phyloP scores from a whole-genome alignment of 2,888 invertebrate species.

The Zhuqinia jingwanae region DNA sequence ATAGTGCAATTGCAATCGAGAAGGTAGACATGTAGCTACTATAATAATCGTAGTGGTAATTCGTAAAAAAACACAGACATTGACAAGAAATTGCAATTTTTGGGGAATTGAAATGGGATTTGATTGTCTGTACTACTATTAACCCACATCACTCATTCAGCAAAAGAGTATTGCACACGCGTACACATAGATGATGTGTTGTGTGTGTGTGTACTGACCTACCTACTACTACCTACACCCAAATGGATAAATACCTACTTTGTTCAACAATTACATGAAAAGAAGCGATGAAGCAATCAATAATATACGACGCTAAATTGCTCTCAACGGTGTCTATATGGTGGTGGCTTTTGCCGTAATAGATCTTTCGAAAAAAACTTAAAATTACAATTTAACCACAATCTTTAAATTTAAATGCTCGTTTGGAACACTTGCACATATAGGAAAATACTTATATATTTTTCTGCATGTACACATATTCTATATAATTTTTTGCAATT shows the following conservation, averaged over 20 bases:
- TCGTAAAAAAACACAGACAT: too few relatives aligned
- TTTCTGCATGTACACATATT: too few relatives aligned
- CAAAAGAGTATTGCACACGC: too few relatives aligned
- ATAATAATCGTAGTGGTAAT: not conserved
- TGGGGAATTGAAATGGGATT: not conserved
- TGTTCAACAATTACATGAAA: not conserved
- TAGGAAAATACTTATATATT: too few relatives aligned
- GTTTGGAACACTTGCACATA: too few relatives aligned
- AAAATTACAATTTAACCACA: conserved; percentile 43
- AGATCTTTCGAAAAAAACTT: conserved; percentile 41
- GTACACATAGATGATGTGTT: too few relatives aligned
- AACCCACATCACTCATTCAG: too few relatives aligned
- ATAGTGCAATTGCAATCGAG: too few relatives aligned
- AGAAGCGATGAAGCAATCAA: not conserved
- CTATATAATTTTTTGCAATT: too few relatives aligned
- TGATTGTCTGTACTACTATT: not conserved
- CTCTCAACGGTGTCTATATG: not conserved
- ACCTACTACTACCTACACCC: not conserved
- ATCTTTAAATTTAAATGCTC: too few relatives aligned
- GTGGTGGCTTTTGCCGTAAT: conserved; percentile 28
- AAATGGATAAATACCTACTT: not conserved
- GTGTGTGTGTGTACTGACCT: too few relatives aligned
- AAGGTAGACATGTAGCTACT: too few relatives aligned
- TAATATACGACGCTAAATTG: not conserved
- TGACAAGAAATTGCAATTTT: not conserved